Base-by-base conservation (phyloP, 2,888 invertebrate genomes). In the Agonopterix alstromeriana region DNA sequence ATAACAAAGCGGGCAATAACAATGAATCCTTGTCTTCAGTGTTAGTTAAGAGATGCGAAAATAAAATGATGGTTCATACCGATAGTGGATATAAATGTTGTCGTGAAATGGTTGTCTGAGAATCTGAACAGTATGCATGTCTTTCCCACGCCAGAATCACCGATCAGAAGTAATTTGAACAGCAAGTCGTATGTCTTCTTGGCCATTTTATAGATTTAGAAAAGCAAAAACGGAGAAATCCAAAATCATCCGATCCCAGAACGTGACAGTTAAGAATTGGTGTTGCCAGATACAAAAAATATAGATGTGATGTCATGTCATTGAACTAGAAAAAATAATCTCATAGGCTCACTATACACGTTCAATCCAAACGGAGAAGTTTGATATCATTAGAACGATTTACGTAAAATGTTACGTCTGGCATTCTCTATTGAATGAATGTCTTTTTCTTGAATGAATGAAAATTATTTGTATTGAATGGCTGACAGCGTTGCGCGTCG, bases 101-200 rank as follows among this genome's bases (percentile, higher is more conserved):
- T 95, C 63, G 97, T 97, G 81, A 97, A 97, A 64, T 97, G 97
- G 90, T 97, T 97, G 82, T 97, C 97, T 60, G 97, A 97, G 88
- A 97, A 97, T 78, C 97, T 93, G 82, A 97, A 97, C 65, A 97
- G 89, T 83, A 97, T 96, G 82, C 97, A 97, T 48, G 97, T 97
- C 87, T 97, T 97, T 65, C 97, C 97, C 61, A 97, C 97, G 61
- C 97, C 97, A 47, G 96, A 97, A 84, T 97, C 97, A 60, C 97
- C 97, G 82, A 97, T 97, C 63, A 97, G 90, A 61, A 97, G 90
- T 66, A 97, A 90, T 91, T 97, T 97, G 84, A 97, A 97, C 70
- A 97, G 89, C 75, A 97, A 92, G 90, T 97, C 97, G 91, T 97
- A 97, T 60, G 97, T 97, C 91, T 96, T 96, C 91, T 97, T 97